Conservation (phyloP, 2,888 invertebrate genomes). For the Petrophora chlorosata region DNA sequence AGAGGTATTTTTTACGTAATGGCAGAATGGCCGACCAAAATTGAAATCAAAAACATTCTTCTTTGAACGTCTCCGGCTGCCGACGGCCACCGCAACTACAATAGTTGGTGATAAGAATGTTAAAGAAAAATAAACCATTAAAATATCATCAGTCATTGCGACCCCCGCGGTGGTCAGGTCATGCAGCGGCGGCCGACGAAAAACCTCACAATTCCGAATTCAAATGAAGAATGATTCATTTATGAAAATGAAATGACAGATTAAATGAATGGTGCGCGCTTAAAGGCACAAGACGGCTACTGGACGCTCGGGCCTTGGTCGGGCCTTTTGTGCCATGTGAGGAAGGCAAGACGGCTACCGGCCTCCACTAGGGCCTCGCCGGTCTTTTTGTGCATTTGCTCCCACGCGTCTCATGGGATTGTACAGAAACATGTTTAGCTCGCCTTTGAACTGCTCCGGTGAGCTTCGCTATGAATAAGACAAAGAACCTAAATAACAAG, state of each 20-base stretch:
- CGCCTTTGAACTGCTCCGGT: conserved; percentile 33
- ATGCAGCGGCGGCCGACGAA: conserved; percentile 69
- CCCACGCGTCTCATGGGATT: conserved; percentile 40
- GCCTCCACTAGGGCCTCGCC: conserved; percentile 46
- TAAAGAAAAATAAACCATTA: conserved; percentile 83
- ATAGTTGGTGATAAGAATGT: conserved; percentile 78
- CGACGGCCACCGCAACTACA: conserved; percentile 54
- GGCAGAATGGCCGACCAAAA: conserved; percentile 4
- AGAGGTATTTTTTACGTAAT: conserved; percentile 4
- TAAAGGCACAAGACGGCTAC: conserved; percentile 67
- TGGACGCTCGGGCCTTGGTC: too few relatives aligned
- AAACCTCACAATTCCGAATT: conserved; percentile 74
- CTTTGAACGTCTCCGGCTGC: conserved; percentile 30
- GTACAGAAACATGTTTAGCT: conserved; percentile 12
- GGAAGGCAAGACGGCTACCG: conserved; percentile 67
- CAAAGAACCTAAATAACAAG: conserved; percentile 20
- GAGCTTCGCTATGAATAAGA: conserved; percentile 16
- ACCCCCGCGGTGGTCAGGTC: conserved; percentile 80
- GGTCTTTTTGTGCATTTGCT: conserved; percentile 64
- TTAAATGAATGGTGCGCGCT: conserved; percentile 72
- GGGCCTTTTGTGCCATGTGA: too few relatives aligned
- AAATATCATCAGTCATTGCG: conserved; percentile 79
- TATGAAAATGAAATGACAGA: conserved; percentile 83
- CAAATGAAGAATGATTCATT: conserved; percentile 82
- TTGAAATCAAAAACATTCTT: conserved; percentile 18